phyloP scores from a whole-genome alignment of 2,113 vertebrate genomes.

The Centropristis striata region DNA sequence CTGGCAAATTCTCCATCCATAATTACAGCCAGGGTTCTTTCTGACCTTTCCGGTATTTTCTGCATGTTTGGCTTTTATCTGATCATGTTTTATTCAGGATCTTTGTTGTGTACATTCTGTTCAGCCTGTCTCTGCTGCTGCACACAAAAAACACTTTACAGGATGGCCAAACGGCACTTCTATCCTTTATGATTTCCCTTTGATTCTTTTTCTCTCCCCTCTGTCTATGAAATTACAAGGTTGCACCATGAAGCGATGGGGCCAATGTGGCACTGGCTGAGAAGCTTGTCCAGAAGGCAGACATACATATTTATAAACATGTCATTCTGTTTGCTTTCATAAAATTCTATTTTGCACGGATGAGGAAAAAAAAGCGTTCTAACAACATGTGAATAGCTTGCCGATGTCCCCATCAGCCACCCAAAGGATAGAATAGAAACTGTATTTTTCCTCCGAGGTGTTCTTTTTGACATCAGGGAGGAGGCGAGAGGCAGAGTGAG shows the following conservation, averaged over 20 bases:
- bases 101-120: slow-evolving; percentile 79
- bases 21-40: slow-evolving; percentile 80
- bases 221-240: slow-evolving; percentile 72
- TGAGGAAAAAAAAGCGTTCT: slow-evolving; percentile 49
- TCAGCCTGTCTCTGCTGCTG: slow-evolving; percentile 60
- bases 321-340: slow-evolving; percentile 78
- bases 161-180: slow-evolving; percentile 55
- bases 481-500: slow-evolving; percentile 34
- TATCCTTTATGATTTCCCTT: slow-evolving; percentile 75
- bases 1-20: slow-evolving; percentile 82
- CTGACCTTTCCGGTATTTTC: slow-evolving; percentile 86
- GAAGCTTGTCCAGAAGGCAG: slow-evolving; percentile 66
- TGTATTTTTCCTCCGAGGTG: slow-evolving; percentile 22
- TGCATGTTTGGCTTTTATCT: slow-evolving; percentile 85
- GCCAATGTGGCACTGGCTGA: slow-evolving; percentile 58
- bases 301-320: slow-evolving; percentile 79
- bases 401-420: slow-evolving; percentile 31
- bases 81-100: slow-evolving; percentile 86
- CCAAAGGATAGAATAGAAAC: slow-evolving; percentile 37
- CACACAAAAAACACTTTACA: slow-evolving; percentile 63
- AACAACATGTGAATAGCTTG: slow-evolving; percentile 70
- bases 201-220: slow-evolving; percentile 57
- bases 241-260: slow-evolving; percentile 55
- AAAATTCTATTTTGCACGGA: slow-evolving; percentile 74
- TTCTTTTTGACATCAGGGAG: slow-evolving; percentile 48